Evolutionary conservation across 2,888 invertebrate species (phyloP).

Genomic region (Euclidia mi): DNA sequence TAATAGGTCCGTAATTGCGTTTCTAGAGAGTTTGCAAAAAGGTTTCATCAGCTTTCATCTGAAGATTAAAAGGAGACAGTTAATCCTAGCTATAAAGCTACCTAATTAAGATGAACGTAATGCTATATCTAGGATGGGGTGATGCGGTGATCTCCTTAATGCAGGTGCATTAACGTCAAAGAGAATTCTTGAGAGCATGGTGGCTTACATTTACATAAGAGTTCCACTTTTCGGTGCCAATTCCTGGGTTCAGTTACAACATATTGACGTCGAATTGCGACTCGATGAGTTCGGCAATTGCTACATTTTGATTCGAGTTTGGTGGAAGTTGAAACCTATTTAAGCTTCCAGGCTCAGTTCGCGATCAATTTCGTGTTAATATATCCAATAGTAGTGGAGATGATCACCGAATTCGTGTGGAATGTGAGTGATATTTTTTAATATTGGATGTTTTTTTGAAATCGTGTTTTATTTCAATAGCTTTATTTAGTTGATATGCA

Average conservation of each 20-base stretch:
- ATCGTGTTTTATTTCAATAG: no score
- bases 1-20: conserved; percentile 73
- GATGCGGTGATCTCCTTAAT: conserved; percentile 60
- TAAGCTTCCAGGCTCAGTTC: conserved; percentile 38
- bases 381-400: conserved; percentile 29
- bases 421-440: background rate
- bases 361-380: conserved; percentile 46
- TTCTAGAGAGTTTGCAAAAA: conserved; percentile 56
- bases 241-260: conserved; percentile 58
- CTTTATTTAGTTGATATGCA: no score
- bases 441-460: background rate
- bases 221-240: conserved; percentile 47
- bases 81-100: conserved; percentile 62
- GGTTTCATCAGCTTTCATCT: conserved; percentile 59
- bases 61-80: conserved; percentile 67
- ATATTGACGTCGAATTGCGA: conserved; percentile 60
- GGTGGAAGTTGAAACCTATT: conserved; percentile 38
- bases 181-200: conserved; percentile 62
- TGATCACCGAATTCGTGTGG: background rate
- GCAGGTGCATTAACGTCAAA: conserved; percentile 70
- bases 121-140: conserved; percentile 39
- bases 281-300: conserved; percentile 53
- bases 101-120: conserved; percentile 64
- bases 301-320: conserved; percentile 51
- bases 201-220: conserved; percentile 45